These are phyloP conservation scores for Mechanitis mazaeus DNA, from an alignment of 2,888 invertebrate genomes.

Conservation along the genomic window DNA sequence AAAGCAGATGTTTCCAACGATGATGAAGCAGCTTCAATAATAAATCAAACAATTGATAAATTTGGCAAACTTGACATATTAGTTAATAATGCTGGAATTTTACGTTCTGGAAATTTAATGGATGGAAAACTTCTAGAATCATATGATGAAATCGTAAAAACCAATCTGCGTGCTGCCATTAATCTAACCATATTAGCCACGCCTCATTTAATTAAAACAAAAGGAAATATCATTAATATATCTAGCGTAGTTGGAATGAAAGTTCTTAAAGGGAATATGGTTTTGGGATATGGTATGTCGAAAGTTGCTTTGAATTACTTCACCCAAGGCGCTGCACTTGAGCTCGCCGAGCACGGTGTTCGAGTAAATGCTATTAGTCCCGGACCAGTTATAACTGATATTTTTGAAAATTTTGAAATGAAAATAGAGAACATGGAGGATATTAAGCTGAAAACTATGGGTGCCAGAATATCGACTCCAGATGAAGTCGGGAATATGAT, in stretches of 20 bases:
- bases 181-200: conserved; percentile 37
- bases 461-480: conserved; percentile 17
- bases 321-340: conserved; percentile 81
- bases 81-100: conserved; percentile 43
- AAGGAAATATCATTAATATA: conserved; percentile 47
- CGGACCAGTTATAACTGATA: conserved; percentile 75
- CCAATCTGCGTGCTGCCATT: conserved; percentile 40
- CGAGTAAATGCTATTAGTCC: conserved; percentile 83
- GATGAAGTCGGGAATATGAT: conserved; percentile 34
- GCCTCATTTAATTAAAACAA: conserved; percentile 39
- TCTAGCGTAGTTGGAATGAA: conserved; percentile 38
- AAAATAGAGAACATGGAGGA: conserved; percentile 62
- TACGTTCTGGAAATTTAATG: conserved; percentile 26
- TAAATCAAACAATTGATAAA: conserved; percentile 35
- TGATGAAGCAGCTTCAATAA: conserved; percentile 29
- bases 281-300: conserved; percentile 26
- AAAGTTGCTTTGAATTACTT: conserved; percentile 80
- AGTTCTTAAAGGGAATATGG: conserved; percentile 1
- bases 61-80: conserved; percentile 42
- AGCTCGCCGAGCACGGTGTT: conserved; percentile 72
- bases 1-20: conserved; percentile 39
- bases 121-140: conserved; percentile 33
- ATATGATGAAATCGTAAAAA: conserved; percentile 40
- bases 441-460: conserved; percentile 14
- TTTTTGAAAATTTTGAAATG: conserved; percentile 51